A percentile compares a stretch with the other conserved stretches of the same genome.
Evolutionary conservation across 2,888 invertebrate species (phyloP).

Genomic region (Orchesellides sinensis): DNA sequence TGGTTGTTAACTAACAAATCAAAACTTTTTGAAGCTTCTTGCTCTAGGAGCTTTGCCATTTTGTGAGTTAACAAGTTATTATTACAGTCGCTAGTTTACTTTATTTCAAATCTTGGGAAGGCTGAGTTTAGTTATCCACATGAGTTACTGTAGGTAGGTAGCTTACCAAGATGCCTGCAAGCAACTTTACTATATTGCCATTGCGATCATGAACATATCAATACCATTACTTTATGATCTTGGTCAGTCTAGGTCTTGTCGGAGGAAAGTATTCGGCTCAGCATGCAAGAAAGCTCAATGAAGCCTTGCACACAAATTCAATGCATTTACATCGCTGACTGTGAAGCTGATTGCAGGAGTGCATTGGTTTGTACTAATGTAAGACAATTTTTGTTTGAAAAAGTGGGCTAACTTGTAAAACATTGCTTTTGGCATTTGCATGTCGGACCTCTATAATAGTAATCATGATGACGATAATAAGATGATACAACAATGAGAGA

Average conservation of each 20-base stretch:
- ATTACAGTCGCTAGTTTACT: conserved; percentile 21
- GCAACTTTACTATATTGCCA: too few relatives aligned
- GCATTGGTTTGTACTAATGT: background rate
- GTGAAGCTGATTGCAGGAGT: conserved; percentile 9
- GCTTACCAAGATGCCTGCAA: background rate
- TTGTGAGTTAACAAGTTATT: background rate
- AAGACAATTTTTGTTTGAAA: conserved; percentile 25
- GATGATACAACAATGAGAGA: conserved; percentile 43
- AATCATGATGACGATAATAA: conserved; percentile 32
- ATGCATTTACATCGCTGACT: conserved; percentile 20
- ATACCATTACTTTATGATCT: conserved; percentile 31
- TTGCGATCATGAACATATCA: too few relatives aligned
- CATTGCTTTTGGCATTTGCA: conserved; percentile 62
- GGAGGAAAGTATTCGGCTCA: background rate
- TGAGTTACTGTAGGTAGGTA: background rate
- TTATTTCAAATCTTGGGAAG: conserved; percentile 15
- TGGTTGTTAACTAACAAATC: conserved; percentile 25
- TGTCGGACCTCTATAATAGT: conserved; percentile 39
- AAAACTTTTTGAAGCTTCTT: background rate
- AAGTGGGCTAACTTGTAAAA: conserved; percentile 65
- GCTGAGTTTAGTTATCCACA: background rate
- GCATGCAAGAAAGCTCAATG: conserved; percentile 12
- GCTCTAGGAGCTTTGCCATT: conserved; percentile 6
- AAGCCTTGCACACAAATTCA: background rate
- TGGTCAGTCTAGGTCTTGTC: conserved; percentile 39